A percentile compares a stretch with the other conserved stretches of the same genome.
Evolutionary conservation across 2,113 vertebrate genomes (phyloP).

Genomic region (Aspidoscelis tigris): DNA sequence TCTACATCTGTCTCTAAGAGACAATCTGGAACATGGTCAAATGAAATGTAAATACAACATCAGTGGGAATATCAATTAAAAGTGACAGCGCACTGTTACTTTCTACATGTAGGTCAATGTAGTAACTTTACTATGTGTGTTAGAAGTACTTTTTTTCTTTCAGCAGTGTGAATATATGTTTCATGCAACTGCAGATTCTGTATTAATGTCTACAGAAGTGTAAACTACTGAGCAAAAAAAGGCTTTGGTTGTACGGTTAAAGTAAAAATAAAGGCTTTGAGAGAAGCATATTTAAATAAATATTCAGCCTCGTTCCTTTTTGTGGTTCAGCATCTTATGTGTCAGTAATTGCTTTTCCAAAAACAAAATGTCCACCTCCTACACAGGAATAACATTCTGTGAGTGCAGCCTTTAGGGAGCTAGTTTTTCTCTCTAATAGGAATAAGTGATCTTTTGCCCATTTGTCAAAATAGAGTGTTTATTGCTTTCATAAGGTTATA

Average conservation of each 20-base stretch:
- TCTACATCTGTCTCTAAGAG: slow-evolving; percentile 74
- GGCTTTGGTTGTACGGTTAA: slow-evolving; percentile 64
- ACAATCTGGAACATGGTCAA: slow-evolving; percentile 62
- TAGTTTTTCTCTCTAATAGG: neutral
- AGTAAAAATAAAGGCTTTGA: slow-evolving; percentile 73
- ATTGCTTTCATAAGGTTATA: too few species aligned
- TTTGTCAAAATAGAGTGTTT: neutral
- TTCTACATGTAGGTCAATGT: slow-evolving; percentile 53
- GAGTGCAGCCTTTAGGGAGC: neutral
- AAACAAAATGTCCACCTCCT: neutral
- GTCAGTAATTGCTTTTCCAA: neutral
- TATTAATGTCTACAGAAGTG: slow-evolving; percentile 82
- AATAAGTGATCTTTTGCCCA: neutral
- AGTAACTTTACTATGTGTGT: slow-evolving; percentile 43
- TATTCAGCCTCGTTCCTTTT: neutral
- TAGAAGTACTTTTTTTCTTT: slow-evolving; percentile 43
- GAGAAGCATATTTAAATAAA: slow-evolving; percentile 61
- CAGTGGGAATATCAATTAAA: slow-evolving; percentile 50
- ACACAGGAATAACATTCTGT: neutral
- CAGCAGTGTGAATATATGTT: slow-evolving; percentile 67
- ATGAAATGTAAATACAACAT: slow-evolving; percentile 72
- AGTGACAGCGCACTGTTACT: slow-evolving; percentile 53
- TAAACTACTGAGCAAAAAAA: slow-evolving; percentile 71
- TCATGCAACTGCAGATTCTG: slow-evolving; percentile 78
- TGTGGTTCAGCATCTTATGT: neutral